Evolutionary conservation across 2,113 vertebrate genomes (phyloP).

Genomic region (Hippoglossus stenolepis): DNA sequence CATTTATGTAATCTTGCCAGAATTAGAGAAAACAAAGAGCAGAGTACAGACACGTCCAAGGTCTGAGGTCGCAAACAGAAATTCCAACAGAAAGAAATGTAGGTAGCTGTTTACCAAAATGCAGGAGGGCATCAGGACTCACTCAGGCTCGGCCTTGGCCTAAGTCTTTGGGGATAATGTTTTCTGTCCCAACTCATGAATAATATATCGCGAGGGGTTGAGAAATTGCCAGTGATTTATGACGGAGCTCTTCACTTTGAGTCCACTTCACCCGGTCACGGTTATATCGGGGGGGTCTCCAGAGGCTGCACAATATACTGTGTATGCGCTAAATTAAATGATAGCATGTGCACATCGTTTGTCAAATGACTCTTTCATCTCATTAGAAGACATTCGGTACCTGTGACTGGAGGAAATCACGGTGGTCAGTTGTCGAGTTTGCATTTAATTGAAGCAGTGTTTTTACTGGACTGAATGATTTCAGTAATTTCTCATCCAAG

Average conservation of each 20-base stretch:
- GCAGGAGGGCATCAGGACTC: constrained; percentile 27
- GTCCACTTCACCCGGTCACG: background rate
- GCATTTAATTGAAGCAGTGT: too few relatives aligned
- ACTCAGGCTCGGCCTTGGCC: constrained; percentile 45
- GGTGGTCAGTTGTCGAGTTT: too few relatives aligned
- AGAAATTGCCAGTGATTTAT: constrained; percentile 57
- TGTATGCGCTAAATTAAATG: background rate
- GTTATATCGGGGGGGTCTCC: constrained; percentile 1
- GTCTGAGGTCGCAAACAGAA: constrained; percentile 21
- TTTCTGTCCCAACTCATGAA: constrained; percentile 59
- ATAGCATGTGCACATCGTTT: background rate
- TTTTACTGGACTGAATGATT: too few relatives aligned
- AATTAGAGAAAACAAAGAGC: constrained; percentile 33
- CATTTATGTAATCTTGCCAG: constrained; percentile 14
- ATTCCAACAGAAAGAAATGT: constrained; percentile 17
- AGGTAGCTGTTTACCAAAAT: constrained; percentile 57
- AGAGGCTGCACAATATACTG: background rate
- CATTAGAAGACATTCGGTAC: too few relatives aligned
- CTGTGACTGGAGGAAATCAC: background rate
- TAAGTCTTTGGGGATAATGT: constrained; percentile 42
- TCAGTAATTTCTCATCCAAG: too few relatives aligned
- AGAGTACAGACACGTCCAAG: constrained; percentile 27
- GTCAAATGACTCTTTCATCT: background rate
- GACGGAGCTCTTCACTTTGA: constrained; percentile 1
- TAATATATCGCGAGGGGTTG: constrained; percentile 52